A percentile compares a stretch with the other conserved stretches of the same genome.
These are phyloP conservation scores for Hypocryptadius cinnamomeus DNA, from an alignment of 2,113 vertebrate species.

Conservation along the genomic window DNA sequence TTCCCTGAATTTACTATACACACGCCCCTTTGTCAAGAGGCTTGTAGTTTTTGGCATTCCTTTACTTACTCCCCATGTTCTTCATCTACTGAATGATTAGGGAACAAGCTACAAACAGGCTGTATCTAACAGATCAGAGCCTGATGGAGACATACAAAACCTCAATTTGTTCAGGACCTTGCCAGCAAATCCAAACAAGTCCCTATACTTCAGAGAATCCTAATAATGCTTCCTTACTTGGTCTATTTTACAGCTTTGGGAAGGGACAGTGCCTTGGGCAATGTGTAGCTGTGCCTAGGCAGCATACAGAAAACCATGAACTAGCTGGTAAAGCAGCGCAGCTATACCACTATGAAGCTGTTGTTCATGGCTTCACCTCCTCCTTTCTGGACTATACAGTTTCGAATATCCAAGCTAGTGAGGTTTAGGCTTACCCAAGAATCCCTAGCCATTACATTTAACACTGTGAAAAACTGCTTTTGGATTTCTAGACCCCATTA, in stretches of 20 bases:
- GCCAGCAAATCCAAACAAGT: not conserved
- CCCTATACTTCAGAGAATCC: not conserved
- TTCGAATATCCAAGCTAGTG: accelerated
- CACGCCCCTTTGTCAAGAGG: not conserved
- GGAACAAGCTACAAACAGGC: not conserved
- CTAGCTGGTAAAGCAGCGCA: not conserved
- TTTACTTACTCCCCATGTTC: not conserved
- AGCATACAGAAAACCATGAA: not conserved
- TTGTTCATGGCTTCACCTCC: not conserved
- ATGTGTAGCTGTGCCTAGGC: not conserved
- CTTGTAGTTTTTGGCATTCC: not conserved
- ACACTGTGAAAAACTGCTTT: not conserved
- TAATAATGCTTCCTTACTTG: not conserved
- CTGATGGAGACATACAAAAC: accelerated
- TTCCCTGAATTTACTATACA: not conserved
- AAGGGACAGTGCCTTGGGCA: not conserved
- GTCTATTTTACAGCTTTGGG: not conserved
- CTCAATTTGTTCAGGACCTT: not conserved
- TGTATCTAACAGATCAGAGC: not conserved
- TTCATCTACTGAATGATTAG: not conserved
- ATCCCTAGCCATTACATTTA: not conserved
- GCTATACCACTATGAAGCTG: not conserved
- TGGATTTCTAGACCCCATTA: not conserved
- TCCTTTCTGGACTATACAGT: not conserved
- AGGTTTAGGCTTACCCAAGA: not conserved